Evolutionary conservation across 1,140 invertebrate genomes (phyloP), one percentile per base, ranked within the genome.

Genomic region (Dreissena polymorpha): DNA sequence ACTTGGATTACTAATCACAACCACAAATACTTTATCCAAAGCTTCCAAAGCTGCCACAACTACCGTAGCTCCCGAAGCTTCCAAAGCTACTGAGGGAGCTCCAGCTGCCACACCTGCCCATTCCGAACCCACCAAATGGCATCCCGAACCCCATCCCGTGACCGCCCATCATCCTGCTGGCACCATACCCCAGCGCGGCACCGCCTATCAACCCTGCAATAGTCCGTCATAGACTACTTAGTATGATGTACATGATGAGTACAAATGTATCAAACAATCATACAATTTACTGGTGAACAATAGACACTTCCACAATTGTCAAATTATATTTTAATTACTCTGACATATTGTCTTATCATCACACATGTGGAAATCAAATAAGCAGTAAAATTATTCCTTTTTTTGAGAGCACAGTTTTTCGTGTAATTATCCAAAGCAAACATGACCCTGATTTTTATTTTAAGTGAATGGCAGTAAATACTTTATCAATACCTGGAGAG

Each of bases 21-120:
- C 29, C 27, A 70, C n/a, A 18, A 18, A 16, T n/a, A 29, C 39
- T 39, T 78, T 78, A 78, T 57, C 55, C 76, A 78, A 78, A 78
- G 64, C 74, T 79, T n/a, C n/a, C n/a, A n/a, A n/a, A n/a, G 60
- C 85, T 86, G 0, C 85, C 87, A 74, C 85, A 89, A 55, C 89
- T 89, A 0, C 88, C 86, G 77, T 86, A 89, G 60, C 89, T 90
- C 10, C 89, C 87, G 72, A 27, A 81, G 69, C 88, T 89, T 2
- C 89, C 88, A 85, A 82, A 89, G 78, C 84, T 86, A 67, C 87
- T 88, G 29, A 90, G 71, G 5, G 89, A 90, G 29, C 89, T 90
- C 89, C 89, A 90, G 53, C 88, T 89, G 1, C 89, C 89, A 81
- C 86, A 86, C 10, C 85, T 74, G 10, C 88, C 88, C 67, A 83